Evolutionary conservation across 2,888 invertebrate species (phyloP), one percentile per base, ranked within the genome.

Genomic region (Protophormia terraenovae): DNA sequence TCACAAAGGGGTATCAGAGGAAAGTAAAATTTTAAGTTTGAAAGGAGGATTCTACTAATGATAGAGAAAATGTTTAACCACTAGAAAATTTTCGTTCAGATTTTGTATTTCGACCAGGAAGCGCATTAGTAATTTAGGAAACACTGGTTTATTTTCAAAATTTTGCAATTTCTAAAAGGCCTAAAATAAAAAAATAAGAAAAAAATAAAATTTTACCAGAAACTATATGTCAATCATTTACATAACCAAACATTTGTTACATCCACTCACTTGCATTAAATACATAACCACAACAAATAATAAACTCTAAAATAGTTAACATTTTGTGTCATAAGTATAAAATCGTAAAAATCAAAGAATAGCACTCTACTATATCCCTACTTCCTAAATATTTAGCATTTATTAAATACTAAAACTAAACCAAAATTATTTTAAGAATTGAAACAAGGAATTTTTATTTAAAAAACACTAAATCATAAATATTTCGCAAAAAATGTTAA

Each of bases 331-430:
- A 77, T 77, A 35, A 3, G 3, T 3, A 41, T n/a, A n/a, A 22
- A 73, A 29, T 24, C 29, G n/a, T 22, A 29, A 45, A 55, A 22
- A n/a, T n/a, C n/a, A n/a, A n/a, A 22, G 58, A 66, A 72, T 45
- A 60, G 67, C 75, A 81, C 67, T 67, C 50, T 53, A n/a, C 60
- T 62, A 60, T n/a, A n/a, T n/a, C 58, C 67, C 67, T 29, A 67
- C 81, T 75, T 81, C 75, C 81, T 75, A 41, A 67, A 45, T 53
- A 81, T 69, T 71, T 45, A 76, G 82, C 82, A 82, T 82, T 82
- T 82, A 82, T 71, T 71, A 75, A 58, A 19, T 19, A 10, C 55
- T 38, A 55, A 66, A 60, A 60, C 1, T 2, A 29, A 72, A 41
- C 41, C 38, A 32, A 60, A 71, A 62, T 64, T 72, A 62, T 41